Percentiles rank a stretch among this genome's conserved stretches.
phyloP scores from a whole-genome alignment of 2,113 vertebrate species.

The Myotis brandtii region DNA sequence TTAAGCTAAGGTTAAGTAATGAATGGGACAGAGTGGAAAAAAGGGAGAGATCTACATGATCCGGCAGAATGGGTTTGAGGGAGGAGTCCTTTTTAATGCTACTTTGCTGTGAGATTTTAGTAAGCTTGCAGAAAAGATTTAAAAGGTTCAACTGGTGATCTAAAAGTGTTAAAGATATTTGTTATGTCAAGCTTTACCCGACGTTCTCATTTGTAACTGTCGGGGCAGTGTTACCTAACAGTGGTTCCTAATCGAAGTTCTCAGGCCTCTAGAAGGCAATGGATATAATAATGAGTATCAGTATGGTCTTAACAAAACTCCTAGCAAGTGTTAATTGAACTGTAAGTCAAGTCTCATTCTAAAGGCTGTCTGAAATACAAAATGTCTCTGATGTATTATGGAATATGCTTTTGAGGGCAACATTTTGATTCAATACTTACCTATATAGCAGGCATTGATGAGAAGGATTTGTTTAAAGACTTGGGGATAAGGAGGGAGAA shows the following conservation, averaged over 20 bases:
- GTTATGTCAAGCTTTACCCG: neutral
- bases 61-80: neutral
- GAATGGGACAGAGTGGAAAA: neutral
- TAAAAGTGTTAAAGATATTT: neutral
- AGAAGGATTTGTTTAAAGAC: conserved; percentile 2
- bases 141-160: neutral
- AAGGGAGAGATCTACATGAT: neutral
- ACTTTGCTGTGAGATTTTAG: neutral
- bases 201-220: conserved; percentile 28
- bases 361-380: conserved; percentile 32
- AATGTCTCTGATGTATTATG: neutral
- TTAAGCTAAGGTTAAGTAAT: neutral
- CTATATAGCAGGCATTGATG: neutral
- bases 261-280: neutral
- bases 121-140: conserved; percentile 30
- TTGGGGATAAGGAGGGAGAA: neutral
- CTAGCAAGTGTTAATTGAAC: neutral
- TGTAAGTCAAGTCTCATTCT: neutral
- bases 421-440: conserved; percentile 15
- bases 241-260: neutral
- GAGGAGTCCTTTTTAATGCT: neutral
- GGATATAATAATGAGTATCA: neutral
- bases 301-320: neutral
- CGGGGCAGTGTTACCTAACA: neutral
- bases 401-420: conserved; percentile 42